Evolutionary conservation across 2,113 vertebrate species (phyloP).

Genomic region (Capreolus pygargus): DNA sequence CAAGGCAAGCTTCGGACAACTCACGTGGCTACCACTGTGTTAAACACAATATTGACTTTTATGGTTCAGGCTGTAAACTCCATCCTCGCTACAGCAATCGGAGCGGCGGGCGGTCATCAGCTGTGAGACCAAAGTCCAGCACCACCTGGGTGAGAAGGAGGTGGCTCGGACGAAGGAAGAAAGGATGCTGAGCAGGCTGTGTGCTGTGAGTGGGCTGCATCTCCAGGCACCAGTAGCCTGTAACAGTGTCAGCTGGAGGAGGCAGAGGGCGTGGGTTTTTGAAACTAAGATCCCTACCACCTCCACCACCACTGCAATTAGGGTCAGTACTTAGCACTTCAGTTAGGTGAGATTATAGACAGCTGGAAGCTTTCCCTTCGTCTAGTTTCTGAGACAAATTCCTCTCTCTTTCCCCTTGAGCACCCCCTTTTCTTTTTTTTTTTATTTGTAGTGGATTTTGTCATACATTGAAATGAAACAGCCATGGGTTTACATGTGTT

Average conservation of each 20-base stretch:
- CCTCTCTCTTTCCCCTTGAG: background rate
- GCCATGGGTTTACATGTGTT: too few relatives aligned
- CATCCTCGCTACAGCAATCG: background rate
- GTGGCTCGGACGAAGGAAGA: background rate
- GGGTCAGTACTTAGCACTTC: background rate
- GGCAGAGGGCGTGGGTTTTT: background rate
- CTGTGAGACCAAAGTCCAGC: background rate
- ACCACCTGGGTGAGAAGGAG: background rate
- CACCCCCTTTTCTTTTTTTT: background rate
- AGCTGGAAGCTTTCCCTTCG: background rate
- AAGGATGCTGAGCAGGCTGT: background rate
- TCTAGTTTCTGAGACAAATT: background rate
- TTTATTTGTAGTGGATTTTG: too few relatives aligned
- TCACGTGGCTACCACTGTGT: background rate
- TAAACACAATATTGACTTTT: slow-evolving; percentile 37
- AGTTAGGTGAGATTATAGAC: background rate
- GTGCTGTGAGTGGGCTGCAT: background rate
- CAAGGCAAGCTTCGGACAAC: background rate
- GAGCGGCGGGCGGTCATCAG: background rate
- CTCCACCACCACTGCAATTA: background rate
- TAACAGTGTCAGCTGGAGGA: background rate
- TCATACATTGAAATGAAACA: too few relatives aligned
- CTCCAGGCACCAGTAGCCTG: background rate
- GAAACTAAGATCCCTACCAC: background rate
- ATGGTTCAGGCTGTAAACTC: background rate